Evolutionary conservation across 2,888 invertebrate species (phyloP).

Genomic region (Phorcus lineatus): DNA sequence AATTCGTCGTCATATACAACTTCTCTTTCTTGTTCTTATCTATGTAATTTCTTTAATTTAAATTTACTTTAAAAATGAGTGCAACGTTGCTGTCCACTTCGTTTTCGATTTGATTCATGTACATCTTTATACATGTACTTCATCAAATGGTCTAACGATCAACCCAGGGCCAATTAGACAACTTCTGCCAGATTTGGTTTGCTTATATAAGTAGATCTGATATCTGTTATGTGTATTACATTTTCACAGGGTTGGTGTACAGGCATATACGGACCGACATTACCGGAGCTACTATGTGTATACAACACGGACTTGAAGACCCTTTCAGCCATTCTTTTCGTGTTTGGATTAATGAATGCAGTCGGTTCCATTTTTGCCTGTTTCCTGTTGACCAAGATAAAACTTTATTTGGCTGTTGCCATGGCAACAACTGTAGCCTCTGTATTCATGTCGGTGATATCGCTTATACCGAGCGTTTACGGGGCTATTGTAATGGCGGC

Average conservation of each 20-base stretch:
- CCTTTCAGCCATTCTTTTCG: background rate
- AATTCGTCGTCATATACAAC: too few species aligned
- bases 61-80: too few species aligned
- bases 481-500: background rate
- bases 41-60: too few species aligned
- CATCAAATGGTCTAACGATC: too few species aligned
- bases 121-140: too few species aligned
- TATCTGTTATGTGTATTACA: too few species aligned
- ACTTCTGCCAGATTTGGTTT: too few species aligned
- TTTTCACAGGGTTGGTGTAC: background rate
- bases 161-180: too few species aligned
- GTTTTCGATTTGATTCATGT: too few species aligned
- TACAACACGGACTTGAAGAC: background rate
- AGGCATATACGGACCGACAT: background rate
- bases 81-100: too few species aligned
- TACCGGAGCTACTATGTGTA: background rate
- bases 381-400: background rate
- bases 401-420: background rate
- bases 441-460: background rate
- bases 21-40: too few species aligned
- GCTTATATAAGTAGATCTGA: too few species aligned
- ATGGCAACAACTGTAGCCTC: background rate
- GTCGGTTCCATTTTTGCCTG: background rate
- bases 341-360: background rate
- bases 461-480: background rate